Percentiles rank a stretch among this genome's conserved stretches.
Conservation (phyloP, 2,888 invertebrate species). For the Uloborus plumipes region DNA sequence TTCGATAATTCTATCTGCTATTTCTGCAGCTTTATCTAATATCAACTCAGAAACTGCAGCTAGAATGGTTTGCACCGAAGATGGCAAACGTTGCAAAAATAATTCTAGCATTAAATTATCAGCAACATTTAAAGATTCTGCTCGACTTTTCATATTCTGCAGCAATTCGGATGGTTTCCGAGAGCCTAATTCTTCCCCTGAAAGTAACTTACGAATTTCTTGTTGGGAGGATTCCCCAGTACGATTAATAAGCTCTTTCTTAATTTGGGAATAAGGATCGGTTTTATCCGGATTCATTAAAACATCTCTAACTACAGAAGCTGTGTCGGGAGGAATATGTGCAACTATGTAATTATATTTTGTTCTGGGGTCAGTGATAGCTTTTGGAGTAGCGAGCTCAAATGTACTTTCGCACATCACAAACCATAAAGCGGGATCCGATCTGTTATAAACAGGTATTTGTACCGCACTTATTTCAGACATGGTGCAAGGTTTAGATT, state of each 20-base stretch:
- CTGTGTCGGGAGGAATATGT: slow-evolving; percentile 2
- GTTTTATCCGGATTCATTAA: neutral
- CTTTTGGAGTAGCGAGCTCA: neutral
- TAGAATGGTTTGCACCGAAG: neutral
- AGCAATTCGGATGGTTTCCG: slow-evolving; percentile 1
- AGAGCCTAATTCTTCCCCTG: neutral
- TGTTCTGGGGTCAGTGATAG: neutral
- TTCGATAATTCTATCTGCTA: neutral
- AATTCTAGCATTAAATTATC: slow-evolving; percentile 5
- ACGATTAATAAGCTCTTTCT: neutral
- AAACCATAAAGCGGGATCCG: too few species aligned
- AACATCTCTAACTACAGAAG: neutral
- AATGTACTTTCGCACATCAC: too few species aligned
- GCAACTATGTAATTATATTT: slow-evolving; percentile 10
- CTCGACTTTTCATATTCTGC: neutral
- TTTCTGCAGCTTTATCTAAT: neutral
- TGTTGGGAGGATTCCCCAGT: neutral
- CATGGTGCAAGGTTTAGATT: too few species aligned
- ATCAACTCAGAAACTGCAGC: too few species aligned
- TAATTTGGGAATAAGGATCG: neutral
- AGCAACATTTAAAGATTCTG: neutral
- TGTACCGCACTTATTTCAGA: too few species aligned
- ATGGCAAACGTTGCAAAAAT: neutral
- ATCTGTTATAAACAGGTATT: too few species aligned
- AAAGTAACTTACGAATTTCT: neutral